Evolutionary conservation across 2,888 invertebrate species (phyloP).

Genomic region (Dryadula phaetusa): DNA sequence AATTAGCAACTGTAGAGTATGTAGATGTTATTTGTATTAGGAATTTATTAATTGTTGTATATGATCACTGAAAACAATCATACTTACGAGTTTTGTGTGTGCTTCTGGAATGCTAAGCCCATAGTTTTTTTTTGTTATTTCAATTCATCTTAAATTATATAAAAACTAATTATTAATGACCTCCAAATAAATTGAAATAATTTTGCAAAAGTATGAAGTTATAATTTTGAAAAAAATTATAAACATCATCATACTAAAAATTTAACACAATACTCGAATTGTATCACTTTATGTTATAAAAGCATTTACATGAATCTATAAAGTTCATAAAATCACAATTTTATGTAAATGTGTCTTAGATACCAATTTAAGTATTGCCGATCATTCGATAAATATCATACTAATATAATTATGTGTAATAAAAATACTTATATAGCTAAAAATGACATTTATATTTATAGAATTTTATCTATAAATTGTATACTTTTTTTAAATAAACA

Average conservation of each 20-base stretch:
- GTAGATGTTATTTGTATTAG: constrained; percentile 73
- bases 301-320: not conserved
- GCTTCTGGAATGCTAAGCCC: constrained; percentile 46
- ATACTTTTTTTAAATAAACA: constrained; percentile 10
- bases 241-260: constrained; percentile 9
- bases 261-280: too few species aligned
- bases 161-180: not conserved
- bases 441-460: constrained; percentile 15
- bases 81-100: constrained; percentile 42
- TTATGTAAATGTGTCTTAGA: not conserved
- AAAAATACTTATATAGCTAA: not conserved
- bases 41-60: constrained; percentile 62
- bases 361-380: not conserved
- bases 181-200: not conserved
- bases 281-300: not conserved
- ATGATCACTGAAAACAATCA: constrained; percentile 48
- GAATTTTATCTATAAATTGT: constrained; percentile 15
- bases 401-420: constrained; percentile 7
- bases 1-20: constrained; percentile 71
- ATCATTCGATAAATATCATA: constrained; percentile 8
- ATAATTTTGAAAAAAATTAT: not conserved
- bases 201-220: not conserved
- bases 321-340: not conserved
- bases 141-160: not conserved
- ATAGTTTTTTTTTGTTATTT: constrained; percentile 28